phyloP scores from a whole-genome alignment of 1,140 invertebrate species.

The Pogonomyrmex barbatus region DNA sequence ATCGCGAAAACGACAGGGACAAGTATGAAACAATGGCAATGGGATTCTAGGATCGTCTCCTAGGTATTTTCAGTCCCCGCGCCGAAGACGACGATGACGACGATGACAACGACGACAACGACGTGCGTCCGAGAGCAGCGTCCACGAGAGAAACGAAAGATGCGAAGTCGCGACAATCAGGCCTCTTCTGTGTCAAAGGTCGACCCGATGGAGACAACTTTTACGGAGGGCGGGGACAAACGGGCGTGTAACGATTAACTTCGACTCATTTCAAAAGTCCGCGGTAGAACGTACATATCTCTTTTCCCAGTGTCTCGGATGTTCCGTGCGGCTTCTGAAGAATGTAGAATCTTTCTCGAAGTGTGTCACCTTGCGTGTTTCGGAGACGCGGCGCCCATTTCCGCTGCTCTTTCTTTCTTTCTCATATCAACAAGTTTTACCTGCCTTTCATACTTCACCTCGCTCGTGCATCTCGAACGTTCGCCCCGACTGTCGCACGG shows the following conservation, averaged over 20 bases:
- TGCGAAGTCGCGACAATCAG: constrained; percentile 40
- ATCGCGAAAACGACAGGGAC: background rate
- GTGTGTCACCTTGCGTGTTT: background rate
- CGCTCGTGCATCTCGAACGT: constrained; percentile 5
- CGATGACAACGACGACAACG: background rate
- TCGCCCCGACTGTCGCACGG: background rate
- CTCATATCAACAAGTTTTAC: background rate
- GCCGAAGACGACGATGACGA: background rate
- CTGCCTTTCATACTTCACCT: background rate
- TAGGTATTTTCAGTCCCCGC: constrained; percentile 30
- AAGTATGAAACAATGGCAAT: constrained; percentile 41
- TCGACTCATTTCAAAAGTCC: background rate
- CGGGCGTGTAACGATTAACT: background rate
- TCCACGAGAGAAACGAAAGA: constrained; percentile 48
- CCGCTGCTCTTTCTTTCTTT: background rate
- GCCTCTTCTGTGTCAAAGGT: constrained; percentile 7
- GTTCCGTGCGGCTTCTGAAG: background rate
- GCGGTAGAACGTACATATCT: constrained; percentile 13
- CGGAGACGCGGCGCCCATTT: background rate
- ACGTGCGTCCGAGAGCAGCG: constrained; percentile 47
- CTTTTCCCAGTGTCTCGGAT: background rate
- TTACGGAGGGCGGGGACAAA: constrained; percentile 52
- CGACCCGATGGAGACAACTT: background rate
- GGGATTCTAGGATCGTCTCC: constrained; percentile 50
- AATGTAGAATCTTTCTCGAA: background rate